phyloP scores from a whole-genome alignment of 2,888 invertebrate species.

The Bhutanitis thaidina region DNA sequence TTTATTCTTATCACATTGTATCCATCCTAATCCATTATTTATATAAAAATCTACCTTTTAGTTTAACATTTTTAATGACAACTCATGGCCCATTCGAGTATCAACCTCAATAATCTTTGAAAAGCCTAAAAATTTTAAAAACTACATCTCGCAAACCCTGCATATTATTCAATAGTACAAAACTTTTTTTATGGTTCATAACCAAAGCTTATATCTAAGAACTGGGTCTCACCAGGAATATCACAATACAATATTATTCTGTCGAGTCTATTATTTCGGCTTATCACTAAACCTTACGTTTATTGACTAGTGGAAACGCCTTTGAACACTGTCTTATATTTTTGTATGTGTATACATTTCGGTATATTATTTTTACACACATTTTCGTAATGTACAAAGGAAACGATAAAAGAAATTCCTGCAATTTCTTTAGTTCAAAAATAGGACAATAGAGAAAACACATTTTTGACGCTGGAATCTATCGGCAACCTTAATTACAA shows the following conservation, averaged over 20 bases:
- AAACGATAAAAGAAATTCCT: conserved; percentile 3
- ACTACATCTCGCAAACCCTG: conserved; percentile 17
- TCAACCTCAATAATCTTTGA: not conserved
- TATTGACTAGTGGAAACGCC: conserved; percentile 23
- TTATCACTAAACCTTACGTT: conserved; percentile 14
- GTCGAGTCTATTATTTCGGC: conserved; percentile 8
- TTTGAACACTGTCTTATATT: not conserved
- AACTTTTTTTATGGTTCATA: conserved; percentile 37
- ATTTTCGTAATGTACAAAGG: not conserved
- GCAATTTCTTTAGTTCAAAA: conserved; percentile 4
- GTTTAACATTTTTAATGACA: conserved; percentile 11
- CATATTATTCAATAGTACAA: conserved; percentile 13
- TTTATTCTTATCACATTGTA: conserved; percentile 1
- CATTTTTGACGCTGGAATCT: conserved; percentile 5
- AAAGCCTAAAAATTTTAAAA: not conserved
- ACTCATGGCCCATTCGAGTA: not conserved
- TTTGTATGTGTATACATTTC: too few relatives aligned
- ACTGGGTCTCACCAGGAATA: conserved; percentile 41
- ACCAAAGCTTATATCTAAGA: conserved; percentile 45
- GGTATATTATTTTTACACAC: too few relatives aligned
- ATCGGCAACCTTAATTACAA: not conserved
- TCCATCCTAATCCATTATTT: not conserved
- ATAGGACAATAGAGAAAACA: conserved; percentile 16
- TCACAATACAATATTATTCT: conserved; percentile 36
- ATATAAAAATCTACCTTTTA: conserved; percentile 8